These are phyloP conservation scores for Thinocorus orbignyianus DNA, from an alignment of 2,113 vertebrate genomes.

Conservation along the genomic window DNA sequence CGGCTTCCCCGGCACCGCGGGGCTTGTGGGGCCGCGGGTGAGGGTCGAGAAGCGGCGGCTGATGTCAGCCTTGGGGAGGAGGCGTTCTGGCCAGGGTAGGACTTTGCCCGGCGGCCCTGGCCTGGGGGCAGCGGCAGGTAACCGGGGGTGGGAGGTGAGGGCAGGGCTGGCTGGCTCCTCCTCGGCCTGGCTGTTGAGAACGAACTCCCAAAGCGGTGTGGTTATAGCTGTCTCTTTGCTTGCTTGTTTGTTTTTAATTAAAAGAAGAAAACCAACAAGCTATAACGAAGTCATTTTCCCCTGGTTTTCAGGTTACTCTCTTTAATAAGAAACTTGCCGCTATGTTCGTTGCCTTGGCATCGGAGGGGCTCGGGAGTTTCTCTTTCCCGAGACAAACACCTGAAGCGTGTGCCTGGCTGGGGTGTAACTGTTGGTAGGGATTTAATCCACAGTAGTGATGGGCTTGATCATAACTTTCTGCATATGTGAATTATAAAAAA, in stretches of 20 bases:
- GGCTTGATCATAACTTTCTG: not conserved
- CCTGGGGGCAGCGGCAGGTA: not conserved
- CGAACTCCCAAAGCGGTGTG: accelerated
- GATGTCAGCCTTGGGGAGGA: accelerated
- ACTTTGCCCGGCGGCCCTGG: not conserved
- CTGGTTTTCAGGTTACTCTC: not conserved
- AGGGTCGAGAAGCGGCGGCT: not conserved
- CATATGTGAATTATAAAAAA: not conserved
- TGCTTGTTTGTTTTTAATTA: not conserved
- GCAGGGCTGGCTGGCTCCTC: accelerated
- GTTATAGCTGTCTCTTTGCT: too few relatives aligned
- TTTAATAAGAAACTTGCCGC: accelerated
- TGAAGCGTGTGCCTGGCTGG: accelerated
- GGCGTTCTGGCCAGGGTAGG: not conserved
- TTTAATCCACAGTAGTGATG: not conserved
- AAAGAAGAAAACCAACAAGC: not conserved
- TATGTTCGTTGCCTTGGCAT: accelerated
- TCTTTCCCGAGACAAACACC: accelerated
- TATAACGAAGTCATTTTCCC: not conserved
- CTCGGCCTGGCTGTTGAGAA: too few relatives aligned
- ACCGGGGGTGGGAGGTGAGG: accelerated
- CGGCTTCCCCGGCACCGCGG: not conserved
- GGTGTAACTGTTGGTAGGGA: accelerated
- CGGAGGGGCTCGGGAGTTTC: accelerated
- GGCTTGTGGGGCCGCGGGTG: too few relatives aligned